These are phyloP conservation scores for Cyprichromis sp. DNA, from an alignment of 2,113 vertebrate genomes.

Conservation along the genomic window DNA sequence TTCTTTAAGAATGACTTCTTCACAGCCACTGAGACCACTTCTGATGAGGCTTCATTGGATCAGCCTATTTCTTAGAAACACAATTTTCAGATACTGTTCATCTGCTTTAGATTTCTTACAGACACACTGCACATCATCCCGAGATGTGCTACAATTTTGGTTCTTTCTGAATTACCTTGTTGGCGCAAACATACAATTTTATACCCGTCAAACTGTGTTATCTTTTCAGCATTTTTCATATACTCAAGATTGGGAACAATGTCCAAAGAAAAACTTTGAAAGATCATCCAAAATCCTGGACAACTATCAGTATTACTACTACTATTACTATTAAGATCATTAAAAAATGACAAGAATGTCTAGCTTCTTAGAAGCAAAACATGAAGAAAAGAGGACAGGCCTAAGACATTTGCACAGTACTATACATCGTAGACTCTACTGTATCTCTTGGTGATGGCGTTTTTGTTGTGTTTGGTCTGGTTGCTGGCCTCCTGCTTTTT, in stretches of 20 bases:
- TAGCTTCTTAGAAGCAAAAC: not conserved
- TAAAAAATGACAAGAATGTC: not conserved
- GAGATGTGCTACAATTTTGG: not conserved
- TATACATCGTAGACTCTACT: not conserved
- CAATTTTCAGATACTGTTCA: not conserved
- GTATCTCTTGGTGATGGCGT: not conserved
- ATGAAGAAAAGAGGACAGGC: not conserved
- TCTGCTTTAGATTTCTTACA: not conserved
- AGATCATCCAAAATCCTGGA: not conserved
- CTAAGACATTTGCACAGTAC: not conserved
- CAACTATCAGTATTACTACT: not conserved
- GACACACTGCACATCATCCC: not conserved
- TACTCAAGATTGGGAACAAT: not conserved
- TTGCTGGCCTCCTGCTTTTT: not conserved
- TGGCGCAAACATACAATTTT: not conserved
- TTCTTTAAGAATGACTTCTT: not conserved
- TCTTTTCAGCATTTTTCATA: not conserved
- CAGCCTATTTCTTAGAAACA: not conserved
- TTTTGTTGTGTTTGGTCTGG: not conserved
- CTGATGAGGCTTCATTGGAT: not conserved
- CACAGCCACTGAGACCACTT: not conserved
- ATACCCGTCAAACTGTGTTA: rapidly evolving
- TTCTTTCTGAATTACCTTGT: not conserved
- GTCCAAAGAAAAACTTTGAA: not conserved
- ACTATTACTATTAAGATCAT: not conserved